These are phyloP conservation scores for Neosilurus hyrtlii DNA, from an alignment of 2,797 vertebrate genomes.

Conservation along the genomic window DNA sequence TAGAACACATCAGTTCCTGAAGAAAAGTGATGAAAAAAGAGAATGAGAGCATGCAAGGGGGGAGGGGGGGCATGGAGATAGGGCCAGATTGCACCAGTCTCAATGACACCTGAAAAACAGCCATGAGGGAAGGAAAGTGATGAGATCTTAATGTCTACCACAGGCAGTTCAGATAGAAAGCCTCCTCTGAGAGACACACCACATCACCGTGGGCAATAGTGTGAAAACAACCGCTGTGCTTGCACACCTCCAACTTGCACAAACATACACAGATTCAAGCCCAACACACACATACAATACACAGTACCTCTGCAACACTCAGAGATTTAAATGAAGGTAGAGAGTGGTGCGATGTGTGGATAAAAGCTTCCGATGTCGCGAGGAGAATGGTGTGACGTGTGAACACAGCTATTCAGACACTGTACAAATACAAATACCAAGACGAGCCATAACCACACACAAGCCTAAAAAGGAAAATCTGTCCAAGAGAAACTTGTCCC, in stretches of 20 bases:
- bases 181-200: slow-evolving; percentile 12
- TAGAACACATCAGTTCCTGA: slow-evolving; percentile 33
- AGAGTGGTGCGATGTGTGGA: slow-evolving; percentile 53
- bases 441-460: slow-evolving; percentile 50
- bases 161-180: slow-evolving; percentile 30
- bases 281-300: neutral
- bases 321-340: slow-evolving; percentile 21
- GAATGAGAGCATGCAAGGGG: neutral
- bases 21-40: slow-evolving; percentile 35
- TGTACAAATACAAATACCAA: slow-evolving; percentile 59
- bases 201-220: slow-evolving; percentile 1
- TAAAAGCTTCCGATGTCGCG: slow-evolving; percentile 58
- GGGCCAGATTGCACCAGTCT: slow-evolving; percentile 19
- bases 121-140: slow-evolving; percentile 32
- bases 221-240: neutral
- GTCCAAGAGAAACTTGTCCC: slow-evolving; percentile 1
- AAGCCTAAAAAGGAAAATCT: slow-evolving; percentile 14
- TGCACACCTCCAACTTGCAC: neutral
- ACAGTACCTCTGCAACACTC: neutral
- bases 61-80: neutral
- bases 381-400: slow-evolving; percentile 58
- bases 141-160: slow-evolving; percentile 40
- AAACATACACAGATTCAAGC: neutral
- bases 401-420: slow-evolving; percentile 68
- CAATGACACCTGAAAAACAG: slow-evolving; percentile 16